Base-by-base conservation (phyloP, 2,888 invertebrate species). In the Sturmia bella region DNA sequence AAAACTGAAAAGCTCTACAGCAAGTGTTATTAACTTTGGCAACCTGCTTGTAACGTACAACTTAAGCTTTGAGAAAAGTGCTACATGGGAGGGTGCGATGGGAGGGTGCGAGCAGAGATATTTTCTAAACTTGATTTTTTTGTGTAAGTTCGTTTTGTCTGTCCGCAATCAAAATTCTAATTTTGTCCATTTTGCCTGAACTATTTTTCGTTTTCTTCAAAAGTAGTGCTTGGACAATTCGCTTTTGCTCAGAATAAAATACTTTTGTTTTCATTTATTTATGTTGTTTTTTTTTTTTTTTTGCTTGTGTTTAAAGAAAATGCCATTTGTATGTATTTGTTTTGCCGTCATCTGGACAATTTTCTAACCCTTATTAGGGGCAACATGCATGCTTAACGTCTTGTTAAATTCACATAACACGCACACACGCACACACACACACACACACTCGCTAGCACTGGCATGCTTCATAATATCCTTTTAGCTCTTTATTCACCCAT, bases 401-500 rank as follows among this genome's bases (percentile, higher is more conserved):
- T 82, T 82, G 82, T 82, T 82, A 78, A 78, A 78, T 75, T 82
- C 81, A 74, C 74, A 75, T 80, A 80, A 37, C 69, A 77, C 19
- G 41, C 15, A 21, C 12, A 56, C 27, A 41, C 5, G 6, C 15
- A 39, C 21, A 59, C 19, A 21, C 3, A 50, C 39, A 70, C 32
- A 21, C 32, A 41, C 13, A 15, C 17, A 48, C 39, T 21, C 61
- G 17, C 12, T 41, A 13, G 52, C 4, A 54, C 27, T 43, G 6
- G 63, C 12, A 21, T 13, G 48, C 13, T n/a, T 6, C 19, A n/a
- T 45, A 39, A 66, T 43, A 7, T 61, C 45, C 61, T 61, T 50
- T 41, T 50, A 24, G 48, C 48, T 59, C 43, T 68, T 59, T 32
- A 59, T 75, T 68, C 32, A 50, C 39, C 69, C 76, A 64, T 64